Base-by-base conservation (phyloP, 2,888 invertebrate genomes). In the Noctua pronuba region DNA sequence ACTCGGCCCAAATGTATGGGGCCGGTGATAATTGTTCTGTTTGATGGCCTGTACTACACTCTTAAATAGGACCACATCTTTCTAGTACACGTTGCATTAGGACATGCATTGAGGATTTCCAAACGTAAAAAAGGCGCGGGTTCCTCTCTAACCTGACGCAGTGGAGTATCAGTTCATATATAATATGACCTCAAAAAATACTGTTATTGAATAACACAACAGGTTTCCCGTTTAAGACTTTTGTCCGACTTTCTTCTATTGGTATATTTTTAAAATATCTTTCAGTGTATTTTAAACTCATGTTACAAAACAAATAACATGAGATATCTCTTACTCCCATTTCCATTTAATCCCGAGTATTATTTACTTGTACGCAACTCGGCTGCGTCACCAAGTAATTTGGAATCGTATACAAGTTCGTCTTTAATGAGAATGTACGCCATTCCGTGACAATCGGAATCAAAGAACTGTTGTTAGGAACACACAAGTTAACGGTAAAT, bases 351-450 rank as follows among this genome's bases (percentile, higher is more conserved):
- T 52, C 16, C 35, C 24, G 21, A 60, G 46, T 46, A 66, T 52
- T 82, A 75, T 82, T 82, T 80, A 58, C 82, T 60, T 21, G 24
- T 10, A 35, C 58, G 49, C 52, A 66, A 69, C 70, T 41, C 28
- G 13, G 31, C 11, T 28, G 0, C 55, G 49, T 79, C 65, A 65
- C 52, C 58, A 75, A 81, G 55, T 81, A 67, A 70, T 72, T 64
- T 16, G 8, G 44, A n/a, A 64, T 49, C 67, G 44, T 68, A 80
- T 66, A 28, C 35, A 44, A 75, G 31, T 66, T 75, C 58, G 64
- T 31, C 24, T 66, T 28, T 60, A 70, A 70, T 80, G 65, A 82
- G 66, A 69, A 60, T 80, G 69, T 82, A 66, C 18, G 49, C 11
- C 62, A 21, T 35, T 38, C 41, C 0, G 64, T 11, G 18, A 80